These are phyloP conservation scores for Nansenia antarctica DNA, from an alignment of 2,113 vertebrate species.

Conservation along the genomic window DNA sequence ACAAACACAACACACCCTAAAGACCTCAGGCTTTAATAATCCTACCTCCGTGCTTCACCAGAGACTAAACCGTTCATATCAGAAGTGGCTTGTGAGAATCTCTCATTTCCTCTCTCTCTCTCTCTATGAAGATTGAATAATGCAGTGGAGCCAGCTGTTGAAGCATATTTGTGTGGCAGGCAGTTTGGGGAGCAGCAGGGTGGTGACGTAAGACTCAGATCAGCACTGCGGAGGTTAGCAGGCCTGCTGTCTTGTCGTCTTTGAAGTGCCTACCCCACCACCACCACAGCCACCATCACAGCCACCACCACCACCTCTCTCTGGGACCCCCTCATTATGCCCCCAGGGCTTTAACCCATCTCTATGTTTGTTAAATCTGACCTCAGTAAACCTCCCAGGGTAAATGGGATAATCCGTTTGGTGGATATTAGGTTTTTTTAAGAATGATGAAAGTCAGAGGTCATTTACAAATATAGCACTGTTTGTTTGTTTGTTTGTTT, in stretches of 20 bases:
- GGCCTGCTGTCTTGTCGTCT: slow-evolving; percentile 15
- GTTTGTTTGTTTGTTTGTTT: not conserved
- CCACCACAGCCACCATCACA: not conserved
- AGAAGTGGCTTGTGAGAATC: slow-evolving; percentile 27
- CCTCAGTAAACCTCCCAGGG: not conserved
- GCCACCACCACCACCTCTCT: slow-evolving; percentile 3
- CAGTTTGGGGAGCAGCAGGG: not conserved
- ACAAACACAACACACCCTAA: not conserved
- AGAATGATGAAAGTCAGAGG: slow-evolving; percentile 17
- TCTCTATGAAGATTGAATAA: slow-evolving; percentile 57
- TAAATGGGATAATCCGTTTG: too few relatives aligned
- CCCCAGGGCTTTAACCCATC: not conserved
- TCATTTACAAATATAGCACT: not conserved
- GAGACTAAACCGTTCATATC: slow-evolving; percentile 27
- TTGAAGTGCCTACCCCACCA: slow-evolving; percentile 33
- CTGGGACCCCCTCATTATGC: not conserved
- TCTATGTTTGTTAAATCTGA: not conserved
- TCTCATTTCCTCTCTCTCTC: slow-evolving; percentile 32
- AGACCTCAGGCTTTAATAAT: not conserved
- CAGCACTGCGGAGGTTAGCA: slow-evolving; percentile 30
- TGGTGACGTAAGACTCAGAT: too few relatives aligned
- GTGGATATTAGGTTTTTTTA: not conserved
- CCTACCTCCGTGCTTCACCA: slow-evolving; percentile 5
- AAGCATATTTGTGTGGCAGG: slow-evolving; percentile 48
- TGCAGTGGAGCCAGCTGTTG: slow-evolving; percentile 58